Conservation (phyloP, 2,113 vertebrate species). For the Siphamia tubifer region DNA sequence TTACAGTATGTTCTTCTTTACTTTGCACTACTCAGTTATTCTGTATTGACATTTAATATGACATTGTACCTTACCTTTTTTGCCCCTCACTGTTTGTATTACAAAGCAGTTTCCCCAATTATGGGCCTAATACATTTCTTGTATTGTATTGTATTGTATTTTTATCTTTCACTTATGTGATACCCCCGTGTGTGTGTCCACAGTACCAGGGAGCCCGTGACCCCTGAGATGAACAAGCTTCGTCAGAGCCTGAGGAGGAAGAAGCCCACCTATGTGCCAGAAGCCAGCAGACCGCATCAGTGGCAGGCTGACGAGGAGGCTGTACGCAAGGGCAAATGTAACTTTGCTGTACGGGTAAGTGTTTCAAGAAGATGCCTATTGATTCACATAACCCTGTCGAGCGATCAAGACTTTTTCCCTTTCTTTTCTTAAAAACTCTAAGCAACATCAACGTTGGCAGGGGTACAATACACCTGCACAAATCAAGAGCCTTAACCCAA, state of each 20-base stretch:
- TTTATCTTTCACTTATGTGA: too few species aligned
- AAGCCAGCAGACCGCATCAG: conserved; percentile 91
- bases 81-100: too few species aligned
- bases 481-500: background rate
- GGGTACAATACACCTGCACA: too few species aligned
- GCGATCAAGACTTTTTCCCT: too few species aligned
- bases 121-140: background rate
- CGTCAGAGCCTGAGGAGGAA: conserved; percentile 91
- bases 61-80: too few species aligned
- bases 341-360: conserved; percentile 89
- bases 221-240: conserved; percentile 93
- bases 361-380: accelerated
- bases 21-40: too few species aligned
- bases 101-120: too few species aligned
- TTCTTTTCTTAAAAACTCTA: too few species aligned
- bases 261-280: conserved; percentile 89
- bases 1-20: too few species aligned
- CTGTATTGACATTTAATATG: too few species aligned
- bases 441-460: too few species aligned
- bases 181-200: conserved; percentile 6
- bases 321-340: conserved; percentile 90
- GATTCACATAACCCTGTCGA: background rate
- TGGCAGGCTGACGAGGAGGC: conserved; percentile 93
- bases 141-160: background rate
- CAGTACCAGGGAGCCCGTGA: conserved; percentile 82